Conservation (phyloP, 2,797 vertebrate species). For the Centropyge bicolor region DNA sequence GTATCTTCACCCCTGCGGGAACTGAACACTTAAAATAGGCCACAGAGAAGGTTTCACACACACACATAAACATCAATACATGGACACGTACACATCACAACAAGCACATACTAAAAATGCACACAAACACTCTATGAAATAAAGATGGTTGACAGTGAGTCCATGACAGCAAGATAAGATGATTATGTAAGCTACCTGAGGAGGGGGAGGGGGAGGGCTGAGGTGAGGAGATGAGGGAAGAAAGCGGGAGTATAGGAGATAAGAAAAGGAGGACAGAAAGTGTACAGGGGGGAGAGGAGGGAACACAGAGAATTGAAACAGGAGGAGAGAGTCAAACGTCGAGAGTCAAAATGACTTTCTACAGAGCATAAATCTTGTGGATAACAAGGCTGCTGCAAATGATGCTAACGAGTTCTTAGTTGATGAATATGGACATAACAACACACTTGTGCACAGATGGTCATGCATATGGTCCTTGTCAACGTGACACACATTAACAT, state of each 20-base stretch:
- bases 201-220: slow-evolving; percentile 11
- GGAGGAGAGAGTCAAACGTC: background rate
- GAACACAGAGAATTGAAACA: background rate
- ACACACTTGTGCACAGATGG: slow-evolving; percentile 66
- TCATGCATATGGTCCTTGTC: slow-evolving; percentile 61
- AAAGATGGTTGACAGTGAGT: slow-evolving; percentile 56
- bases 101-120: slow-evolving; percentile 2
- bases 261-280: background rate
- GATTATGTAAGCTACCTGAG: slow-evolving; percentile 69
- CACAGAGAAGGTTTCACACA: slow-evolving; percentile 21
- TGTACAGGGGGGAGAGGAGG: background rate
- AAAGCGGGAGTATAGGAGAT: background rate
- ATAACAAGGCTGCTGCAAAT: slow-evolving; percentile 50
- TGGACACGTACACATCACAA: slow-evolving; percentile 2
- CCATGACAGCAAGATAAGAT: slow-evolving; percentile 63
- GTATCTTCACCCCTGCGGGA: slow-evolving; percentile 24
- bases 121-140: slow-evolving; percentile 52
- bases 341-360: slow-evolving; percentile 6
- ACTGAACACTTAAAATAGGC: slow-evolving; percentile 56
- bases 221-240: slow-evolving; percentile 27
- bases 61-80: slow-evolving; percentile 8
- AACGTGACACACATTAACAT: slow-evolving; percentile 45
- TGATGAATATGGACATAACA: slow-evolving; percentile 52
- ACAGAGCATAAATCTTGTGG: slow-evolving; percentile 33
- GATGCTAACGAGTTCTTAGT: slow-evolving; percentile 44